These are phyloP conservation scores for Leucoptera coffeella DNA, from an alignment of 2,888 invertebrate species.

Conservation along the genomic window DNA sequence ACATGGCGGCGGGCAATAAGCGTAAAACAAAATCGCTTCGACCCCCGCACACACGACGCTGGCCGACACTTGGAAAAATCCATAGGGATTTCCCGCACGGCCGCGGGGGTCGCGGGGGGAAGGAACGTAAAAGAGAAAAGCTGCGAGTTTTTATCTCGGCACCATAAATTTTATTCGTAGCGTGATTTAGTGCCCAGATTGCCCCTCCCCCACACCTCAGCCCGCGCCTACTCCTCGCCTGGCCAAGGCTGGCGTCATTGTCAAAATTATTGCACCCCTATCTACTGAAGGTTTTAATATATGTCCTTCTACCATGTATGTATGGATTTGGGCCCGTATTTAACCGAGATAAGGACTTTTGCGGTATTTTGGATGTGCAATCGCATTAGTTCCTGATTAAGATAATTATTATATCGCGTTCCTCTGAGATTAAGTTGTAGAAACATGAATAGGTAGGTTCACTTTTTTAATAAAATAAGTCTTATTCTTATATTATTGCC, in stretches of 20 bases:
- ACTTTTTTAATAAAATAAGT: too few species aligned
- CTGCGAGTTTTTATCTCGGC: conserved; percentile 58
- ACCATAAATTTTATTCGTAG: conserved; percentile 57
- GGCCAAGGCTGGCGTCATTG: conserved; percentile 53
- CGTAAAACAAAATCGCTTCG: conserved; percentile 52
- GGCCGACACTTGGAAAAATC: conserved; percentile 53
- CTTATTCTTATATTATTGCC: too few species aligned
- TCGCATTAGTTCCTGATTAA: too few species aligned
- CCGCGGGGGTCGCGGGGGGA: conserved; percentile 20
- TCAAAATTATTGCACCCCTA: conserved; percentile 56
- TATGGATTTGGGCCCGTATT: too few species aligned
- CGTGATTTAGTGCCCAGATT: conserved; percentile 57
- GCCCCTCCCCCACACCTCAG: conserved; percentile 30
- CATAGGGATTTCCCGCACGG: conserved; percentile 49
- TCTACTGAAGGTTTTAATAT: conserved; percentile 53
- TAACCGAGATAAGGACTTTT: too few species aligned
- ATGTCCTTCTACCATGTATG: conserved; percentile 46
- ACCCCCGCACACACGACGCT: conserved; percentile 50
- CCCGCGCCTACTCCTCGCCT: conserved; percentile 46
- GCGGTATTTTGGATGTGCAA: too few species aligned
- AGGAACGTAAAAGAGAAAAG: conserved; percentile 57
- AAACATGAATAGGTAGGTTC: too few species aligned
- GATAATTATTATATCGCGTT: too few species aligned
- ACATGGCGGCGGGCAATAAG: conserved; percentile 47
- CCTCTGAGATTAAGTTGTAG: too few species aligned